Percentiles rank a stretch among this genome's conserved stretches.
These are phyloP conservation scores for Myiagra hebetior DNA, from an alignment of 2,113 vertebrate genomes.

Conservation along the genomic window DNA sequence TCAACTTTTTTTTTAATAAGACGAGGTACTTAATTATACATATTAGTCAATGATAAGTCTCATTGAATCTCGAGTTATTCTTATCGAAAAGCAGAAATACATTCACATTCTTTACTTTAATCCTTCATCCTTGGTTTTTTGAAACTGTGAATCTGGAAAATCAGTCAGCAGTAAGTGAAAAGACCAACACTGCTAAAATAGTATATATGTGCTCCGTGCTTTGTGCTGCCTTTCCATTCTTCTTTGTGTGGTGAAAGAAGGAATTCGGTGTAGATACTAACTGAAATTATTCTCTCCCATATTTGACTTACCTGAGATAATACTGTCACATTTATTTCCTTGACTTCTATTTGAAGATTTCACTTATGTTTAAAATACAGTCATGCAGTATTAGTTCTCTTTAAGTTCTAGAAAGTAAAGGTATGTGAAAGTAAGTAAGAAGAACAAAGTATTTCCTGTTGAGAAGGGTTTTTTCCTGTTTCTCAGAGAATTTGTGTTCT, in stretches of 20 bases:
- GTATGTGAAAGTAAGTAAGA: background rate
- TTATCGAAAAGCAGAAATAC: background rate
- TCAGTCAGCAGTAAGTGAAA: background rate
- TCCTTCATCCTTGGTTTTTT: background rate
- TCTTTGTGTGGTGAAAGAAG: background rate
- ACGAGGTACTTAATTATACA: background rate
- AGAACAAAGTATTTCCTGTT: background rate
- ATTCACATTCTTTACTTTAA: background rate
- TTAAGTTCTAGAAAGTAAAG: background rate
- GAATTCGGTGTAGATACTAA: background rate
- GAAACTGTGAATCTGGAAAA: background rate
- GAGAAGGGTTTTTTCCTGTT: background rate
- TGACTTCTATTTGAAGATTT: background rate
- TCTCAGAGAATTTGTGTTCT: background rate
- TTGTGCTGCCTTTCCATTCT: background rate
- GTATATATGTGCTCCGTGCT: background rate
- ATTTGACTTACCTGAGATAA: background rate
- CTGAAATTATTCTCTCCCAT: background rate
- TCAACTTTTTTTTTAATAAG: background rate
- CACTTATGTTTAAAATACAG: background rate
- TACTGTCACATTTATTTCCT: background rate
- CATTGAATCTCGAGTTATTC: background rate
- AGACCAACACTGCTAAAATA: background rate
- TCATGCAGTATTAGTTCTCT: background rate
- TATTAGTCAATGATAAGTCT: background rate